Evolutionary conservation across 2,797 vertebrate genomes (phyloP).

Genomic region (Chelon auratus): DNA sequence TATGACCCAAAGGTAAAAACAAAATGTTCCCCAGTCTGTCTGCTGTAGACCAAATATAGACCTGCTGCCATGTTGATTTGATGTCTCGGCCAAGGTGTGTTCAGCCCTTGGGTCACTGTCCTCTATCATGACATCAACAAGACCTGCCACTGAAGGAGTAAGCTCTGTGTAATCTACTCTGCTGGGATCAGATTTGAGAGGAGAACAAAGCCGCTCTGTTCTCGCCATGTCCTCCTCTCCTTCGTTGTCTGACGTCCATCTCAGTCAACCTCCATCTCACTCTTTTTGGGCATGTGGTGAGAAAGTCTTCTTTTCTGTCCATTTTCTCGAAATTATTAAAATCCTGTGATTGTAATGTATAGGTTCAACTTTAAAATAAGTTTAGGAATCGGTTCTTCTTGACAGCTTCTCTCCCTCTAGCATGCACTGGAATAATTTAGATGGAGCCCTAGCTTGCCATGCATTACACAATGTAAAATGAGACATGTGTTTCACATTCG

Average conservation of each 20-base stretch:
- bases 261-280: conserved; percentile 12
- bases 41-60: conserved; percentile 54
- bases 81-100: conserved; percentile 50
- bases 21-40: conserved; percentile 31
- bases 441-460: background rate
- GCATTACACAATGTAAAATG: background rate
- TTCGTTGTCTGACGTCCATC: conserved; percentile 9
- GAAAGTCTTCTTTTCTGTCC: background rate
- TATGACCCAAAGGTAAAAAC: conserved; percentile 12
- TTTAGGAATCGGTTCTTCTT: background rate
- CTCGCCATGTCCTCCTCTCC: conserved; percentile 13
- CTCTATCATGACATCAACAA: conserved; percentile 71
- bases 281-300: background rate
- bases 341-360: background rate
- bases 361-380: background rate
- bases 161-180: conserved; percentile 63
- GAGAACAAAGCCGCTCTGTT: conserved; percentile 43
- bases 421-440: conserved; percentile 10
- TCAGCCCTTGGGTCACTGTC: conserved; percentile 57
- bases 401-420: background rate
- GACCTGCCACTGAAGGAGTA: conserved; percentile 50
- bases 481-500: conserved; percentile 5
- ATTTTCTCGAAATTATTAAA: background rate
- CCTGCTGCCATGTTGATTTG: conserved; percentile 53
- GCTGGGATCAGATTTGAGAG: conserved; percentile 58